Conservation (phyloP, 1,140 invertebrate genomes). For the Pseudomyrmex pallidus region DNA sequence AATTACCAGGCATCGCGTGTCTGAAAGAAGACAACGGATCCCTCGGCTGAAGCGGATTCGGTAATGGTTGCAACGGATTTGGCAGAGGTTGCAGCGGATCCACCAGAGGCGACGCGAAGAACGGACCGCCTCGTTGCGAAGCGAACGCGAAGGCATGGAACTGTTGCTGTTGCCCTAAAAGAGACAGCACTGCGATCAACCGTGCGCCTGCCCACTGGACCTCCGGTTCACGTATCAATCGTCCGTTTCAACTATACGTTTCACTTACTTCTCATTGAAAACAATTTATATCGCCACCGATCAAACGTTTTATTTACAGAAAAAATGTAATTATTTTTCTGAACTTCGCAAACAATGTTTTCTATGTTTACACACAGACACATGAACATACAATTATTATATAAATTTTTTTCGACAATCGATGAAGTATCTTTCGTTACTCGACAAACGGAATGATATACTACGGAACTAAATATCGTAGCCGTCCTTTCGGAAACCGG, state of each 20-base stretch:
- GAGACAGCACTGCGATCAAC: slow-evolving; percentile 91
- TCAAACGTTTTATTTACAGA: no score
- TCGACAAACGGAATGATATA: slow-evolving; percentile 31
- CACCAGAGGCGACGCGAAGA: slow-evolving; percentile 90
- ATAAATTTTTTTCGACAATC: background rate
- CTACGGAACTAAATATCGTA: slow-evolving; percentile 21
- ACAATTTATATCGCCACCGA: background rate
- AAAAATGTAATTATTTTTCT: background rate
- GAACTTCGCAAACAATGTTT: background rate
- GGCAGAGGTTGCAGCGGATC: slow-evolving; percentile 86
- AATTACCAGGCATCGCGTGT: slow-evolving; percentile 94
- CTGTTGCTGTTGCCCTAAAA: slow-evolving; percentile 96
- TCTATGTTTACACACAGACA: no score
- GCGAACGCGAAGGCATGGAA: slow-evolving; percentile 95
- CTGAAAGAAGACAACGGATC: slow-evolving; percentile 93
- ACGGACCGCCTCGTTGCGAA: slow-evolving; percentile 89
- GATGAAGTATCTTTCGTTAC: slow-evolving; percentile 12
- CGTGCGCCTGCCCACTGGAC: slow-evolving; percentile 84
- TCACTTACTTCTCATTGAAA: background rate
- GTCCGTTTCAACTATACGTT: background rate
- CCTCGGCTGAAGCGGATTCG: slow-evolving; percentile 84
- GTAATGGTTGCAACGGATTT: slow-evolving; percentile 83
- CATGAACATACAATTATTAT: background rate
- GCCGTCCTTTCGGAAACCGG: slow-evolving; percentile 39
- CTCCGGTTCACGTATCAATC: slow-evolving; percentile 61